Evolutionary conservation across 2,797 vertebrate species (phyloP), one percentile per base, ranked within the genome.

Genomic region (Helarctos malayanus): DNA sequence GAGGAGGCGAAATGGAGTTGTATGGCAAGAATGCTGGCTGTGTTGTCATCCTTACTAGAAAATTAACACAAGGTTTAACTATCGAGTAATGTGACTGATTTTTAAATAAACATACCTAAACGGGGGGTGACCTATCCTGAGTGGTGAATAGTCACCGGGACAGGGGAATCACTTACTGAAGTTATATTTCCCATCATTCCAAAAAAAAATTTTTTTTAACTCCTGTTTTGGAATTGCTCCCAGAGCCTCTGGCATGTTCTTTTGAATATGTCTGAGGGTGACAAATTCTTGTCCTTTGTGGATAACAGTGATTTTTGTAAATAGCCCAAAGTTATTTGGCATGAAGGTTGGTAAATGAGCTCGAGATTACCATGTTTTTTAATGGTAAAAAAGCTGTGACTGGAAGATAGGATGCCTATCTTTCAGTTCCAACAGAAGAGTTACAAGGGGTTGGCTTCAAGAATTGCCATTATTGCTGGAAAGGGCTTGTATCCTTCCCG

Each of bases 251-350:
- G 95, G 96, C 94, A 94, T 78, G 71, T 93, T 95, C 81, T 95
- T 93, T 32, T 81, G 25, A 81, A 57, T 73, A 65, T 76, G 76
- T 95, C 98, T 94, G 88, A 97, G 95, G 96, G 92, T 95, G 96
- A 97, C 92, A 97, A 54, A 97, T 94, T 97, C 97, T 96, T 96
- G 83, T 97, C 71, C 94, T 97, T 95, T 90, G 87, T 89, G 95
- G 87, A 82, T 75, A 91, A 91, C 89, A 82, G 9, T 83, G 76
- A 91, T 84, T 97, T 97, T 73, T 87, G 76, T 97, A 88, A 97
- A 96, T 68, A 85, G 87, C 59, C 81, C 65, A 29, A 16, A 93
- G 68, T 93, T 91, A 93, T 83, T 83, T 97, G 89, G 81, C 94
- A 88, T 15, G 38, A 90, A 92, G 32, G 21, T 25, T 93, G 91